Evolutionary conservation across 2,797 vertebrate species (phyloP).

Genomic region (Halcyon chelicuti): DNA sequence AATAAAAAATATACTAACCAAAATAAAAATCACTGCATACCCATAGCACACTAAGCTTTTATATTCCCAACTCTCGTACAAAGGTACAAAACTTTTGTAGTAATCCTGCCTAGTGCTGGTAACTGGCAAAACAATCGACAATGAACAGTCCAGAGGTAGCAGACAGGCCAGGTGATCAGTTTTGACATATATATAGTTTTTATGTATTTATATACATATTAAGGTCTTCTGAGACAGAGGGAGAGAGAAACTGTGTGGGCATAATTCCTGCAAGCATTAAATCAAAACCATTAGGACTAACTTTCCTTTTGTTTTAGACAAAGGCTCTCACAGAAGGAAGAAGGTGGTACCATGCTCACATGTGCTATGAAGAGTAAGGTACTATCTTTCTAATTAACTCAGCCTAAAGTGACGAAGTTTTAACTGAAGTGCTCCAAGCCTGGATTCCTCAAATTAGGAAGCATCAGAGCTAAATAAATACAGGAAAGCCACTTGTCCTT

Average conservation of each 20-base stretch:
- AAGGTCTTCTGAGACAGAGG: background rate
- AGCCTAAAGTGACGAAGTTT: background rate
- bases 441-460: background rate
- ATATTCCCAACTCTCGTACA: background rate
- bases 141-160: background rate
- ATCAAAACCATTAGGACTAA: background rate
- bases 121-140: background rate
- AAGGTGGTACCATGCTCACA: background rate
- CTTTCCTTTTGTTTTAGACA: background rate
- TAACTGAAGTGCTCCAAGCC: background rate
- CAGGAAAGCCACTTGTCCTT: background rate
- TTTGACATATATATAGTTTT: background rate
- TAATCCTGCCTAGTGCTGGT: background rate
- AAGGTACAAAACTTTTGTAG: background rate
- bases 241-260: background rate
- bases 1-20: background rate
- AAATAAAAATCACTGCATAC: background rate
- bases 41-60: background rate
- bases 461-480: background rate
- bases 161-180: background rate
- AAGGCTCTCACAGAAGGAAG: background rate
- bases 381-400: constrained; percentile 23
- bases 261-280: background rate
- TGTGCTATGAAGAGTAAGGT: background rate
- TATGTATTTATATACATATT: background rate